These are phyloP conservation scores for Diorhabda elongata DNA, from an alignment of 1,140 invertebrate species.

Conservation along the genomic window DNA sequence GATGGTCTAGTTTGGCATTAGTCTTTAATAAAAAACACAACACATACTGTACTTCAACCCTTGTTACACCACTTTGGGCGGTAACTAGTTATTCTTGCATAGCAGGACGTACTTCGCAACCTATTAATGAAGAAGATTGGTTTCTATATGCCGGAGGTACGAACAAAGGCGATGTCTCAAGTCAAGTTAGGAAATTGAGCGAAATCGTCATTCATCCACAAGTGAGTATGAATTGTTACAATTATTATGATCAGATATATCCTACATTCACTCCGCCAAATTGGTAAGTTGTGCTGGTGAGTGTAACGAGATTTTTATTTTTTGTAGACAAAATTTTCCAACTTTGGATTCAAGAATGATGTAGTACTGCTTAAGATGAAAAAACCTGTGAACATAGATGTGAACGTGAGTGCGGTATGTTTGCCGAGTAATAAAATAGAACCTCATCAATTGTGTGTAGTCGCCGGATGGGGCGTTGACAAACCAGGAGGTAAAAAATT, in stretches of 20 bases:
- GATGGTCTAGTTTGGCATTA: conserved; percentile 57
- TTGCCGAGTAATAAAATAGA: conserved; percentile 51
- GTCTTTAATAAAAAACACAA: conserved; percentile 53
- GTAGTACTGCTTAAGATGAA: conserved; percentile 54
- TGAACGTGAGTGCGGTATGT: conserved; percentile 57
- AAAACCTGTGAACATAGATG: conserved; percentile 52
- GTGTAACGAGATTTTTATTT: background rate
- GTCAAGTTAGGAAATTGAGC: conserved; percentile 43
- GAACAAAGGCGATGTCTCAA: conserved; percentile 36
- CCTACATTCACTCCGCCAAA: no score
- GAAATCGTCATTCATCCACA: conserved; percentile 55
- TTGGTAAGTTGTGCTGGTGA: no score
- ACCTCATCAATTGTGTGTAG: conserved; percentile 56
- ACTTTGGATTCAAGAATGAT: conserved; percentile 58
- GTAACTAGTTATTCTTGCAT: conserved; percentile 58
- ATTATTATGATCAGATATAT: no score
- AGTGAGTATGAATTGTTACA: conserved; percentile 26
- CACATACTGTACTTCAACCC: conserved; percentile 55
- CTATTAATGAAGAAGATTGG: conserved; percentile 38
- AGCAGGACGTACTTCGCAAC: conserved; percentile 18
- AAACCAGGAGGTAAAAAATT: conserved; percentile 46
- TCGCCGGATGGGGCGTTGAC: conserved; percentile 57
- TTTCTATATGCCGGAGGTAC: conserved; percentile 50
- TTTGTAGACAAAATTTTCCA: conserved; percentile 56
- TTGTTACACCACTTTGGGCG: conserved; percentile 57